Percentiles rank a stretch among this genome's conserved stretches.
These are phyloP conservation scores for Pseudolaguvia tuberculata DNA, from an alignment of 2,113 vertebrate species.

Conservation along the genomic window DNA sequence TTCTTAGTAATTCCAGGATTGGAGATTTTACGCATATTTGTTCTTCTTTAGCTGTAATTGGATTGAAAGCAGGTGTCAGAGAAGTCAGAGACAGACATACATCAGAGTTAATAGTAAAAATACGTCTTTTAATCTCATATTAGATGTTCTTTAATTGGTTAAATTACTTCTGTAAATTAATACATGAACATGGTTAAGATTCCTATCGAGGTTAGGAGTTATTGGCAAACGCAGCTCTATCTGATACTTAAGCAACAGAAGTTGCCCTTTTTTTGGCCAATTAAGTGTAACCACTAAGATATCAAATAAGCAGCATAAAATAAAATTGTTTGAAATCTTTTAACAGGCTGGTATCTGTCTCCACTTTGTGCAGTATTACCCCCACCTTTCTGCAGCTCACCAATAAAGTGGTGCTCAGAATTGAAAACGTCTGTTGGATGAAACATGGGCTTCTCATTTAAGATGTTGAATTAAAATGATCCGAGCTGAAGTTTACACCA, in stretches of 20 bases:
- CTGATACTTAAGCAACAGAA: background rate
- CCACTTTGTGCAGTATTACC: slow-evolving; percentile 22
- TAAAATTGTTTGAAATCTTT: slow-evolving; percentile 71
- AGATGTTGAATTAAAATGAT: slow-evolving; percentile 73
- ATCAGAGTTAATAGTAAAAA: background rate
- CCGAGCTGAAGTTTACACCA: slow-evolving; percentile 64
- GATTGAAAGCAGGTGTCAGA: background rate
- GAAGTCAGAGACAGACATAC: background rate
- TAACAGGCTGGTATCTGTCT: slow-evolving; percentile 59
- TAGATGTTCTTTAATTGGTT: background rate
- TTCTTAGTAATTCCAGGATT: background rate
- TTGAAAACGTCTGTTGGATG: slow-evolving; percentile 72
- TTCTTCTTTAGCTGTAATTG: background rate
- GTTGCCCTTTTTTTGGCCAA: background rate
- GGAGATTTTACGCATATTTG: background rate
- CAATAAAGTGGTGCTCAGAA: slow-evolving; percentile 69
- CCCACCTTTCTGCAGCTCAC: slow-evolving; percentile 57
- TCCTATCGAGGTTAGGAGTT: background rate
- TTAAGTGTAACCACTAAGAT: background rate
- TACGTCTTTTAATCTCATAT: background rate
- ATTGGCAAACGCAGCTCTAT: background rate
- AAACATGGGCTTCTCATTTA: slow-evolving; percentile 70
- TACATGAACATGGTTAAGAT: background rate
- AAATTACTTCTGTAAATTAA: background rate
- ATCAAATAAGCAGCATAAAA: slow-evolving; percentile 67